Evolutionary conservation across 2,888 invertebrate species (phyloP).

Genomic region (Osmoderma eremita): DNA sequence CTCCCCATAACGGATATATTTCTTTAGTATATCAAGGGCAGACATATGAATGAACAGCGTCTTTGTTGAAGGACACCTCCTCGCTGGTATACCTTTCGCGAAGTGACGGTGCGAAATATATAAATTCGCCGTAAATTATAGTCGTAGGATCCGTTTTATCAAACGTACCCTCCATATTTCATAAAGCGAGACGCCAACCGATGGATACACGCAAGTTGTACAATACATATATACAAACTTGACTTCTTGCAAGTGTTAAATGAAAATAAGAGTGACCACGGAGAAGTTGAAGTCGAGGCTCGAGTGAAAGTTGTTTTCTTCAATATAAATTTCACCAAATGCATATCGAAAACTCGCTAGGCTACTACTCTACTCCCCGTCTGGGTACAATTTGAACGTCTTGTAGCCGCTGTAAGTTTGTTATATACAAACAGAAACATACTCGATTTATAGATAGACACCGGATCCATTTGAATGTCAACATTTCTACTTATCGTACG

Average conservation of each 20-base stretch:
- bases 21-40: conserved; percentile 29
- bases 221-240: too few relatives aligned
- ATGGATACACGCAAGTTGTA: too few relatives aligned
- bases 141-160: too few relatives aligned
- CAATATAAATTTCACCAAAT: conserved; percentile 40
- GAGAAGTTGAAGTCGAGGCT: conserved; percentile 31
- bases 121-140: too few relatives aligned
- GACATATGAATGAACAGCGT: conserved; percentile 8
- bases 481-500: too few relatives aligned
- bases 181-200: too few relatives aligned
- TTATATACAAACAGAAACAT: conserved; percentile 4
- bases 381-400: conserved; percentile 5
- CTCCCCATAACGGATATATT: conserved; percentile 26
- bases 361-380: not conserved
- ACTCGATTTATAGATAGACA: too few relatives aligned
- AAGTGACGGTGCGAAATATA: too few relatives aligned
- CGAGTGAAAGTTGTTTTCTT: conserved; percentile 40
- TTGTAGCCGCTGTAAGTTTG: not conserved
- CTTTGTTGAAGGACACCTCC: too few relatives aligned
- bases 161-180: too few relatives aligned
- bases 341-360: conserved; percentile 12
- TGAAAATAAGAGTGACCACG: conserved; percentile 37
- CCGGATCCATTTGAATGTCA: too few relatives aligned
- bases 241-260: conserved; percentile 2
- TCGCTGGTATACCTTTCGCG: too few relatives aligned